phyloP scores from a whole-genome alignment of 2,888 invertebrate species.

The Epinotia demarniana region DNA sequence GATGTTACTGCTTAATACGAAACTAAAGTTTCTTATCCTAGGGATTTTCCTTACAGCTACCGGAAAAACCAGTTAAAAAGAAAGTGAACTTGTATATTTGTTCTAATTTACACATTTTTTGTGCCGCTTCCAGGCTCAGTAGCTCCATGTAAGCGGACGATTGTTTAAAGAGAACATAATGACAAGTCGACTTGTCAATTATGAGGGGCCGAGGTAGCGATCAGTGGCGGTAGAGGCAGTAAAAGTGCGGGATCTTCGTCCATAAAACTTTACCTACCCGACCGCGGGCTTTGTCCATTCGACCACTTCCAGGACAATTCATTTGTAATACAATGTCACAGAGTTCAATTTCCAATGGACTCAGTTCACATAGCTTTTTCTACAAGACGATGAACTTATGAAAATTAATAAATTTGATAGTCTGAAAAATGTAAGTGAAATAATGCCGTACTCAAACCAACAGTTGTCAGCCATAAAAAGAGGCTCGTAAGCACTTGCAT shows the following conservation, averaged over 20 bases:
- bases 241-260: slow-evolving; percentile 79
- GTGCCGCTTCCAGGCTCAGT: slow-evolving; percentile 18
- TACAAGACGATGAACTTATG: slow-evolving; percentile 30
- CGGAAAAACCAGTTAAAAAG: neutral
- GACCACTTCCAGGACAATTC: slow-evolving; percentile 54
- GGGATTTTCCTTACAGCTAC: neutral
- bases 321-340: slow-evolving; percentile 57
- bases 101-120: neutral
- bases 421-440: neutral
- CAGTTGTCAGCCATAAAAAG: slow-evolving; percentile 4
- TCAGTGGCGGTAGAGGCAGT: slow-evolving; percentile 80
- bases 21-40: neutral
- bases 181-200: slow-evolving; percentile 81
- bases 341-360: slow-evolving; percentile 57
- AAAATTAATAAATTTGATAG: slow-evolving; percentile 17
- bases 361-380: neutral
- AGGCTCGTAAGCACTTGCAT: slow-evolving; percentile 20
- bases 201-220: slow-evolving; percentile 82
- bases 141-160: slow-evolving; percentile 52
- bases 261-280: slow-evolving; percentile 81
- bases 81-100: neutral
- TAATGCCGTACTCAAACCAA: neutral
- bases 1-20: too few species aligned
- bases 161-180: slow-evolving; percentile 79
- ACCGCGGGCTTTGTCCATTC: slow-evolving; percentile 73